phyloP scores from a whole-genome alignment of 1,140 invertebrate genomes.

The Lordiphosa clarofinis region DNA sequence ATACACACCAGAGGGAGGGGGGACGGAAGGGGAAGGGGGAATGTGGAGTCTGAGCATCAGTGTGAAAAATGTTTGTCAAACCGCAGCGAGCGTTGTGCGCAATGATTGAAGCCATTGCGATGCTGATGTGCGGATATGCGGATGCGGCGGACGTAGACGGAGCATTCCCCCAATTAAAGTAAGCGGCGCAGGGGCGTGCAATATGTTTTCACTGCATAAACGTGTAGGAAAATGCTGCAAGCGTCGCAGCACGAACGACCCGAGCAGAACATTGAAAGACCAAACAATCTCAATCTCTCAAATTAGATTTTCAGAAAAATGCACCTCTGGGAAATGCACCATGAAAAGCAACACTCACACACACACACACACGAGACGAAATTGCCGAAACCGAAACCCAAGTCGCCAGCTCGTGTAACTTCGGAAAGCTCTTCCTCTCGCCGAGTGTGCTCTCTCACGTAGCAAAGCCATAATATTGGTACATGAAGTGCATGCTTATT shows the following conservation, averaged over 20 bases:
- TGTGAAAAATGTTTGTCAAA: slow-evolving; percentile 76
- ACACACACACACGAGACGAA: slow-evolving; percentile 22
- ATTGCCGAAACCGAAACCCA: slow-evolving; percentile 6
- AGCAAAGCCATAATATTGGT: slow-evolving; percentile 55
- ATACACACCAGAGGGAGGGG: slow-evolving; percentile 40
- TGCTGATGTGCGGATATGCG: slow-evolving; percentile 42
- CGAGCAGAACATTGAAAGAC: slow-evolving; percentile 72
- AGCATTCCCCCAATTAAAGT: slow-evolving; percentile 63
- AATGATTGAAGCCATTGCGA: slow-evolving; percentile 74
- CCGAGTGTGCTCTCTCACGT: slow-evolving; percentile 40
- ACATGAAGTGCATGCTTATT: slow-evolving; percentile 76
- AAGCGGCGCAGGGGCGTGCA: slow-evolving; percentile 48
- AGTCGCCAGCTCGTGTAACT: background rate
- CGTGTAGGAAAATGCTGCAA: slow-evolving; percentile 50
- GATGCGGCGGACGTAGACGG: slow-evolving; percentile 31
- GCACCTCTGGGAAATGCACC: slow-evolving; percentile 79
- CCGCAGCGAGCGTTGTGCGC: slow-evolving; percentile 67
- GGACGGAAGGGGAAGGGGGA: slow-evolving; percentile 3
- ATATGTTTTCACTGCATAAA: slow-evolving; percentile 49
- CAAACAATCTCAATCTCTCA: slow-evolving; percentile 79
- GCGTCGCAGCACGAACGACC: slow-evolving; percentile 66
- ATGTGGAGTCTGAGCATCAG: slow-evolving; percentile 9
- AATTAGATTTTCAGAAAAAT: slow-evolving; percentile 80
- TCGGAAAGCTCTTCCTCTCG: slow-evolving; percentile 11
- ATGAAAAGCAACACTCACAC: slow-evolving; percentile 61